Evolutionary conservation across 2,797 vertebrate species (phyloP), one percentile per base, ranked within the genome.

Genomic region (Buceros bicornis): DNA sequence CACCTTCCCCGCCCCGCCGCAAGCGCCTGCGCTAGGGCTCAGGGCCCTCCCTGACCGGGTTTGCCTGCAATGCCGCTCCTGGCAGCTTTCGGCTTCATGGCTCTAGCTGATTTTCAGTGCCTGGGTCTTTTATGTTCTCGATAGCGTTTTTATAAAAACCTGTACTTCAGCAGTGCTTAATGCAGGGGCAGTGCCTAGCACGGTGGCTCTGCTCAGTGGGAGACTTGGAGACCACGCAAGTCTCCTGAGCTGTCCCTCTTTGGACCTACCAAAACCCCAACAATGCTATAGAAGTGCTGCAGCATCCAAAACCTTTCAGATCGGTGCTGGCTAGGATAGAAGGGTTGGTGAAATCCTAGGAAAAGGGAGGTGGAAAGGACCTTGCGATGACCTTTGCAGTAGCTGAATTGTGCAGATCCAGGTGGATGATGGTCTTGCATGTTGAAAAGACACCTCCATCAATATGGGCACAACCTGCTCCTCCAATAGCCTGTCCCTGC

Each of bases 191-290:
- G 42, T 17, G 31, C 48, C 43, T 89, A 70, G 64, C 40, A 21
- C 10, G 17, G 50, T 1, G 4, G 12, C 43, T 91, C 24, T 89
- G 45, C 61, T 58, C 0, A 0, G 6, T 11, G 45, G 29, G n/a
- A 45, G 16, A 5, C 26, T 17, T 61, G 60, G 57, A 83, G 21
- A 71, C 16, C 18, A 31, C 58, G 31, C 28, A 70, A 43, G 16
- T 64, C 77, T 74, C 69, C 31, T 42, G 67, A 67, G 53, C 35
- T 74, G 48, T 35, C 84, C 50, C 42, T 57, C 16, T 87, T n/a
- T 17, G n/a, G 19, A 61, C 45, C 62, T 62, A 76, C 40, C 78
- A 73, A 72, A 66, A 10, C 7, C 24, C 20, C 40, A 2, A 2
- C 29, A 22, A 40, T 5, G 65, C 22, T 43, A 2, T 2, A n/a